Evolutionary conservation across 2,888 invertebrate species (phyloP).

Genomic region (Temnothorax ravouxi): DNA sequence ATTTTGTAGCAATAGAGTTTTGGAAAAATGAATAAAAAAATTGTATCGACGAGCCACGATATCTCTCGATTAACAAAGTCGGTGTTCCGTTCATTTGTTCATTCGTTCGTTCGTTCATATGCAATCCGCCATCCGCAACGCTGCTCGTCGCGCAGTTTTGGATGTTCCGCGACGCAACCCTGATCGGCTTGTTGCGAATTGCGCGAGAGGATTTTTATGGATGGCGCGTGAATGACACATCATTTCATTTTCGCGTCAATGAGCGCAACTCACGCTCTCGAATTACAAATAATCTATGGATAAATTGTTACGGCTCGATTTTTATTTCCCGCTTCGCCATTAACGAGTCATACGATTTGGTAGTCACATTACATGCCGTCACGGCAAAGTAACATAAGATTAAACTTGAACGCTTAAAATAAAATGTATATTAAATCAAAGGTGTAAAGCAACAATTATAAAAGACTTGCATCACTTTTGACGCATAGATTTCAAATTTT

Average conservation of each 20-base stretch:
- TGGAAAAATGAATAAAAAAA: conserved; percentile 15
- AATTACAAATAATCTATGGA: conserved; percentile 16
- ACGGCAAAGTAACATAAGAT: background rate
- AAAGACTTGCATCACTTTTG: background rate
- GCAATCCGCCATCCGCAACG: background rate
- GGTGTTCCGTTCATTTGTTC: background rate
- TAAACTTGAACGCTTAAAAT: no score
- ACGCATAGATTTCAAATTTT: background rate
- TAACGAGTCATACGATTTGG: background rate
- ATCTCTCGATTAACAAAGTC: conserved; percentile 41
- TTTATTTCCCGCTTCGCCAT: background rate
- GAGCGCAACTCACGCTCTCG: background rate
- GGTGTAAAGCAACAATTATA: no score
- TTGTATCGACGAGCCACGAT: background rate
- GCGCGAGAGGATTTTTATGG: conserved; percentile 18
- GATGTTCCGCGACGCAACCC: background rate
- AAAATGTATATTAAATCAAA: no score
- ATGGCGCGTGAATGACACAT: conserved; percentile 1
- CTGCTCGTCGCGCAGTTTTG: background rate
- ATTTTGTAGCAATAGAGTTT: conserved; percentile 25
- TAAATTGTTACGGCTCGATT: background rate
- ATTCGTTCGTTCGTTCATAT: background rate
- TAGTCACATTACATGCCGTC: background rate
- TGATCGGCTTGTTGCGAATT: background rate
- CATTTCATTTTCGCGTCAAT: background rate